Conservation (phyloP, 2,888 invertebrate species). For the Xestia ashworthii region DNA sequence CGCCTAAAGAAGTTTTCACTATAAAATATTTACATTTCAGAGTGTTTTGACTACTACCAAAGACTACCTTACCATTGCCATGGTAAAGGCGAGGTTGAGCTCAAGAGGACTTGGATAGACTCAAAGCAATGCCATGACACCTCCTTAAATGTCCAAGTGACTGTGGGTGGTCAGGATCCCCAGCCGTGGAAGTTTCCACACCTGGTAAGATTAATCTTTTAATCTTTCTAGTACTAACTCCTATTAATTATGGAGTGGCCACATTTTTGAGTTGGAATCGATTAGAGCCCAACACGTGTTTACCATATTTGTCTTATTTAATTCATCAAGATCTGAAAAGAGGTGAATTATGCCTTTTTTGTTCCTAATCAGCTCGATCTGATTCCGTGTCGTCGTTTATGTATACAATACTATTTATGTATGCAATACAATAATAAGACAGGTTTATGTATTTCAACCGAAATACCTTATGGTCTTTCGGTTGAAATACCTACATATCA, state of each 20-base stretch:
- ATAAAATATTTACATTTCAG: constrained; percentile 23
- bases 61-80: constrained; percentile 44
- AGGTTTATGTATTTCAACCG: too few species aligned
- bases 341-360: neutral
- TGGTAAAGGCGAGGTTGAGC: constrained; percentile 25
- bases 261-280: neutral
- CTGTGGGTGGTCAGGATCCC: constrained; percentile 20
- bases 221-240: neutral
- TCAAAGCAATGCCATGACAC: constrained; percentile 19
- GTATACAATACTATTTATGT: too few species aligned
- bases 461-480: too few species aligned
- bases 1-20: too few species aligned
- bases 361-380: neutral
- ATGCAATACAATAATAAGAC: too few species aligned
- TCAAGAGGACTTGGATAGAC: constrained; percentile 28
- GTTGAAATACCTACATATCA: too few species aligned
- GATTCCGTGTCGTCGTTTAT: neutral
- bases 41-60: constrained; percentile 51
- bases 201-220: constrained; percentile 17
- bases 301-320: too few species aligned
- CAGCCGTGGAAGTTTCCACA: constrained; percentile 45
- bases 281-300: too few species aligned
- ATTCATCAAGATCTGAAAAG: neutral
- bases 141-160: constrained; percentile 11
- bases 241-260: neutral